These are phyloP conservation scores for Drosophila atroscutellata DNA, from an alignment of 2,888 invertebrate species.

Conservation along the genomic window DNA sequence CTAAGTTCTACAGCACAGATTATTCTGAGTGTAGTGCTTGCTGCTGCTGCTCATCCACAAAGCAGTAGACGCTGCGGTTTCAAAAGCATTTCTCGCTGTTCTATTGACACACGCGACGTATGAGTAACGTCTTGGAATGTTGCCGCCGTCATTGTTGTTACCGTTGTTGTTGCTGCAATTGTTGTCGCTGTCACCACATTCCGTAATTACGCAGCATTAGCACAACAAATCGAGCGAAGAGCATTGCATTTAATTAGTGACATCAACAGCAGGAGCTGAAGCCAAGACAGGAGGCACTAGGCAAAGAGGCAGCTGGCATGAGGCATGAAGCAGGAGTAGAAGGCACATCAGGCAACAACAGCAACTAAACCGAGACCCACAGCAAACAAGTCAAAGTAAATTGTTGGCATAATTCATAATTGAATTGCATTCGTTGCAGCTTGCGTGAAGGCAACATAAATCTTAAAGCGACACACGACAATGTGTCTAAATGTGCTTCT, in stretches of 20 bases:
- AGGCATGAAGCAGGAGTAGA: background rate
- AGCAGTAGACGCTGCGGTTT: slow-evolving; percentile 33
- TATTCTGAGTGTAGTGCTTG: background rate
- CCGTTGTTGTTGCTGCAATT: slow-evolving; percentile 10
- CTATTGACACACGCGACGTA: slow-evolving; percentile 78
- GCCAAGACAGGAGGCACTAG: background rate
- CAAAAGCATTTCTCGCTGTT: slow-evolving; percentile 57
- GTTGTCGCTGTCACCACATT: slow-evolving; percentile 36
- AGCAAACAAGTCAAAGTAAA: slow-evolving; percentile 61
- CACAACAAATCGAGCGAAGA: slow-evolving; percentile 77
- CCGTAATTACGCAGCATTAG: slow-evolving; percentile 75
- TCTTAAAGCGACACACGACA: slow-evolving; percentile 31
- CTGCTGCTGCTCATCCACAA: slow-evolving; percentile 1
- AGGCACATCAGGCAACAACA: background rate
- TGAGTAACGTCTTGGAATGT: slow-evolving; percentile 75
- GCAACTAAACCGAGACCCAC: slow-evolving; percentile 16
- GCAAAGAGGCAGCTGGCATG: background rate
- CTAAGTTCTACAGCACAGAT: background rate
- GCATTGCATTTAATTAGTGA: slow-evolving; percentile 74
- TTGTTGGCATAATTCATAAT: slow-evolving; percentile 78
- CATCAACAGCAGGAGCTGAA: slow-evolving; percentile 6
- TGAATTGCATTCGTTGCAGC: slow-evolving; percentile 64
- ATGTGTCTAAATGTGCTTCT: slow-evolving; percentile 2
- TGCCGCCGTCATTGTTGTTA: slow-evolving; percentile 57
- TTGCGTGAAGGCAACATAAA: slow-evolving; percentile 68